Base-by-base conservation (phyloP, 2,113 vertebrate species). In the Onychostruthus taczanowskii region DNA sequence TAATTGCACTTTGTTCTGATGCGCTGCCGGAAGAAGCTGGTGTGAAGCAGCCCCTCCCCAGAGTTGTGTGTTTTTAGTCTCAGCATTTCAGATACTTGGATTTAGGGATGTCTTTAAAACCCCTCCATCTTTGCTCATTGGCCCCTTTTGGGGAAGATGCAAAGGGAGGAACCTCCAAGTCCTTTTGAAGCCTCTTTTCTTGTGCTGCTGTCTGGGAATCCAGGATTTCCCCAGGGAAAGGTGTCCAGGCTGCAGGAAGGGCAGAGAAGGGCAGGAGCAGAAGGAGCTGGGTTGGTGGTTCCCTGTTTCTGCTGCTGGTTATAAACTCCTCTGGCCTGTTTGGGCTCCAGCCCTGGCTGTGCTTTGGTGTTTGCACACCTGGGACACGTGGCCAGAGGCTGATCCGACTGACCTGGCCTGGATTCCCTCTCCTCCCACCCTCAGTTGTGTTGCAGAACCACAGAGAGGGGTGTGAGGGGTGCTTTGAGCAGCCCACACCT, bases 391-490 rank as follows among this genome's bases (percentile, higher is more conserved):
- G 41, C 53, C 0, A 0, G 91, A 69, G 53, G 44, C 75, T n/a
- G 52, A 24, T 3, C 26, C 3, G 0, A 4, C 27, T 8, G 56
- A 6, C 13, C 20, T 0, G 0, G 44, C 39, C 30, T 59, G 75
- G 67, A 7, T 85, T 90, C 56, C 49, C 24, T 47, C 75, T 46
- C 74, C 52, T 35, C 5, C 46, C 11, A 0, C 55, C 55, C 50
- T 81, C 6, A 1, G 14, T 5, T 0, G 3, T 11, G 50, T 7
- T 33, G 4, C 21, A 24, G 46, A 37, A 11, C 41, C 2, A 2
- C 1, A 3, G 10, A 8, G 81, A 39, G 52, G 47, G 84, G 4
- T 15, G 1, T 10, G 61, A 31, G 24, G 20, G 22, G 2, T 1
- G 3, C 3, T 13, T 8, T 22, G 80, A 37, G 16, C 18, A 27